Evolutionary conservation across 2,797 vertebrate genomes (phyloP).

Genomic region (Leucoraja ocellata): DNA sequence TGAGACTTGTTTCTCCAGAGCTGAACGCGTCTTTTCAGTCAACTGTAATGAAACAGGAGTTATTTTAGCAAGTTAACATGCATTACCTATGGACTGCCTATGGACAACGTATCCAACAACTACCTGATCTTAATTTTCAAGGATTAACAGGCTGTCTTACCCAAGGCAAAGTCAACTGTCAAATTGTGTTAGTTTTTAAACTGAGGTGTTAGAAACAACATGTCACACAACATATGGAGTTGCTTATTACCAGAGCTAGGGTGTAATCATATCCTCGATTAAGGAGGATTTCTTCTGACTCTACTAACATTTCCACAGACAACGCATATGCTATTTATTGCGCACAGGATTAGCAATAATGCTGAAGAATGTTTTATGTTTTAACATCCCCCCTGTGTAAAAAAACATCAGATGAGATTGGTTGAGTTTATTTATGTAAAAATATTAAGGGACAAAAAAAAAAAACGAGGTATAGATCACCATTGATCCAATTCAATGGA

Average conservation of each 20-base stretch:
- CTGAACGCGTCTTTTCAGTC: constrained; percentile 88
- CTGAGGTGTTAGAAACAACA: not conserved
- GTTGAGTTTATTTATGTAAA: too few relatives aligned
- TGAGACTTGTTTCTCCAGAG: constrained; percentile 87
- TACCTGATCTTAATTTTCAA: not conserved
- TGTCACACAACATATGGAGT: not conserved
- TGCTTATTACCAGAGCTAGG: not conserved
- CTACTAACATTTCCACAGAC: not conserved
- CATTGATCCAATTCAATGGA: too few relatives aligned
- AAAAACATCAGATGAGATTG: not conserved
- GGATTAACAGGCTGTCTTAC: not conserved
- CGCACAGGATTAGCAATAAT: too few relatives aligned
- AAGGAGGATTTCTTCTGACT: not conserved
- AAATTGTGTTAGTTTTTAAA: not conserved
- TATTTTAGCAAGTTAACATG: not conserved
- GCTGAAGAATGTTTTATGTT: not conserved
- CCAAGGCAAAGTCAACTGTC: constrained; percentile 4
- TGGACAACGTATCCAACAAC: not conserved
- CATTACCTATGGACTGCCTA: not conserved
- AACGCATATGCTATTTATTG: not conserved
- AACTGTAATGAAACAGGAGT: constrained; percentile 61
- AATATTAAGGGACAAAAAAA: too few relatives aligned
- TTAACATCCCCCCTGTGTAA: not conserved
- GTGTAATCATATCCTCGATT: not conserved
- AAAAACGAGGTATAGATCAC: too few relatives aligned